Evolutionary conservation across 1,140 invertebrate species (phyloP), one percentile per base, ranked within the genome.

Genomic region (Drosophila nigromelanica): DNA sequence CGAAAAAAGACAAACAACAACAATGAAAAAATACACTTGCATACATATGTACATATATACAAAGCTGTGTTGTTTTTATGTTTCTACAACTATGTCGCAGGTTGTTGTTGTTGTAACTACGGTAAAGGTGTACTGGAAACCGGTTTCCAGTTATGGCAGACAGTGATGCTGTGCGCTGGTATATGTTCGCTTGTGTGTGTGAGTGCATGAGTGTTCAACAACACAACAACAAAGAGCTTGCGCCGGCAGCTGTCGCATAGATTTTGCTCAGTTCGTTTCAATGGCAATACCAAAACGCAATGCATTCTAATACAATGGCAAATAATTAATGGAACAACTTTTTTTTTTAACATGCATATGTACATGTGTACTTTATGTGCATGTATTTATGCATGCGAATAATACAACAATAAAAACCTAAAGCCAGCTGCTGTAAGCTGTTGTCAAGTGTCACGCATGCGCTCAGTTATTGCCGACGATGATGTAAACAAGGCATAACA

Each of bases 371-470:
- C 18, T 35, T 7, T 8, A 35, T 35, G 67, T 35, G 27, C 52
- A 14, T 27, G 35, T 48, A 30, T 30, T 24, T 5, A 48, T n/a
- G 24, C 12, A 48, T 48, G 47, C 47, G 14, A 52, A 52, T 14
- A 18, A 33, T 14, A 52, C 8, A 18, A 59, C 40, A 73, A 73
- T 64, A 64, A 73, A 48, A 18, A 30, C 40, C 51, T 35, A 27
- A 43, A 43, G 61, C 27, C 14, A 56, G 21, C n/a, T 37, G 27
- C 42, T 70, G 27, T 50, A 21, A 54, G 45, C 42, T 58, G 73
- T 80, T 85, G 76, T 76, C 73, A 80, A 76, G 56, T 59, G 76
- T 76, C 68, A 73, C 80, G 80, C 68, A 71, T 85, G 80, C 80
- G 76, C 80, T 68, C 51, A 56, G 12, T 8, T 69, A 21, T 35